phyloP scores from a whole-genome alignment of 2,797 vertebrate species.

The Coracias cyanogaster region DNA sequence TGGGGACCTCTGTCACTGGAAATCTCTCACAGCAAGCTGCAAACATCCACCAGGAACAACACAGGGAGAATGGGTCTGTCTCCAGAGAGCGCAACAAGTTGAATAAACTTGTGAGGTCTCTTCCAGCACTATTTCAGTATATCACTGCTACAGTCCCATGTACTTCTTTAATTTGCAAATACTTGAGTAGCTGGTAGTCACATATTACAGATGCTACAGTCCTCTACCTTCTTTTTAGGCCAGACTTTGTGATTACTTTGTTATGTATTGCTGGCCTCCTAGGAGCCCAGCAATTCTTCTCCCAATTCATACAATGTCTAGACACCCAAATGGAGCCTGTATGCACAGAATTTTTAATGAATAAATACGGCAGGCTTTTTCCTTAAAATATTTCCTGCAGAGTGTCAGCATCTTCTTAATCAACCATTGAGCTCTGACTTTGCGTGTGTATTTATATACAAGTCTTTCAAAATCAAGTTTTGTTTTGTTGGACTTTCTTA shows the following conservation, averaged over 20 bases:
- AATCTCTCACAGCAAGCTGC: neutral
- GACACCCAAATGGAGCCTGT: neutral
- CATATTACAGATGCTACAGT: neutral
- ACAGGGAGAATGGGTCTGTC: neutral
- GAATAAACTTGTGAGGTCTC: neutral
- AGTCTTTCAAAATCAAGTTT: neutral
- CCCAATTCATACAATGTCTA: neutral
- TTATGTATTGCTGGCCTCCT: neutral
- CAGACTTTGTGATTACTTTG: neutral
- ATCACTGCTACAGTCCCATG: neutral
- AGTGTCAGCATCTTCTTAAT: neutral
- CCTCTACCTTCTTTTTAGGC: neutral
- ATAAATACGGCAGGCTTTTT: fast-evolving
- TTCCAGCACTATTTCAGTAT: fast-evolving
- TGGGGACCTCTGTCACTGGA: neutral
- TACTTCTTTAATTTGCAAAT: neutral
- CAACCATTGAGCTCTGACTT: neutral
- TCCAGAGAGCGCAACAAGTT: neutral
- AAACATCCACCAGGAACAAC: neutral
- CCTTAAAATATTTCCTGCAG: neutral
- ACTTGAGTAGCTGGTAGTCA: neutral
- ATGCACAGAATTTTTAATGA: neutral
- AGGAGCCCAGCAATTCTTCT: neutral
- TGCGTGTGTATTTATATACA: neutral
- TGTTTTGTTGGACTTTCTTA: neutral